A percentile compares a stretch with the other conserved stretches of the same genome.
phyloP scores from a whole-genome alignment of 2,888 invertebrate species.

The Hymenopus coronatus region DNA sequence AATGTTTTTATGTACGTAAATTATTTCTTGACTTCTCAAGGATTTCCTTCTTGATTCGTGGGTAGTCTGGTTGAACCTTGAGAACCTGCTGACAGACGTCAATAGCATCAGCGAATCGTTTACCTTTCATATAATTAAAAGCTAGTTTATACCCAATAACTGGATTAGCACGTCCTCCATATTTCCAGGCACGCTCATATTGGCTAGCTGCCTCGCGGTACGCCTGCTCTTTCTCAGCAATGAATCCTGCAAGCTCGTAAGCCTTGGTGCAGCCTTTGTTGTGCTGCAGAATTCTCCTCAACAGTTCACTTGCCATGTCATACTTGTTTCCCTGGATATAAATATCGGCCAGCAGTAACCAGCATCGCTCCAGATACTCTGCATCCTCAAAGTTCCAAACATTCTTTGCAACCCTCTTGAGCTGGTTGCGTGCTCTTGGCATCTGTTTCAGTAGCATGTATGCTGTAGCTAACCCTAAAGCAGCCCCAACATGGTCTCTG shows the following conservation, averaged over 20 bases:
- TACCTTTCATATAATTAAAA: constrained; percentile 86
- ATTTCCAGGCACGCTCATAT: constrained; percentile 85
- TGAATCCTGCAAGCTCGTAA: constrained; percentile 80
- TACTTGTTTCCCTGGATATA: constrained; percentile 77
- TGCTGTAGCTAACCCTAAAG: constrained; percentile 80
- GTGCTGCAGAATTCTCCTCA: constrained; percentile 73
- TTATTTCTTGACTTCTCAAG: constrained; percentile 83
- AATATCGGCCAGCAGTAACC: constrained; percentile 90
- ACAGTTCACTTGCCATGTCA: constrained; percentile 81
- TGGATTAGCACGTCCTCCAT: constrained; percentile 77
- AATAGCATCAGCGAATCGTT: constrained; percentile 85
- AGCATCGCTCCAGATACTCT: constrained; percentile 91
- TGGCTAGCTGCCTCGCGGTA: constrained; percentile 79
- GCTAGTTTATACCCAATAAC: constrained; percentile 90
- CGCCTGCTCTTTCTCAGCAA: constrained; percentile 89
- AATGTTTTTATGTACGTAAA: constrained; percentile 58
- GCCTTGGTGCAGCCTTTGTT: constrained; percentile 89
- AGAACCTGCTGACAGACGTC: constrained; percentile 84
- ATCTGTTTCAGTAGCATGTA: constrained; percentile 86
- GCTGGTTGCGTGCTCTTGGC: constrained; percentile 86
- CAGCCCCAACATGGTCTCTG: constrained; percentile 76
- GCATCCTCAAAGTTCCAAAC: constrained; percentile 94
- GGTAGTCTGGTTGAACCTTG: constrained; percentile 79
- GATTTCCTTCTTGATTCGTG: constrained; percentile 88
- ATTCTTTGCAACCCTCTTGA: constrained; percentile 83